A percentile compares a stretch with the other conserved stretches of the same genome.
phyloP scores from a whole-genome alignment of 2,888 invertebrate species.

The Archaeoteleia sp. region DNA sequence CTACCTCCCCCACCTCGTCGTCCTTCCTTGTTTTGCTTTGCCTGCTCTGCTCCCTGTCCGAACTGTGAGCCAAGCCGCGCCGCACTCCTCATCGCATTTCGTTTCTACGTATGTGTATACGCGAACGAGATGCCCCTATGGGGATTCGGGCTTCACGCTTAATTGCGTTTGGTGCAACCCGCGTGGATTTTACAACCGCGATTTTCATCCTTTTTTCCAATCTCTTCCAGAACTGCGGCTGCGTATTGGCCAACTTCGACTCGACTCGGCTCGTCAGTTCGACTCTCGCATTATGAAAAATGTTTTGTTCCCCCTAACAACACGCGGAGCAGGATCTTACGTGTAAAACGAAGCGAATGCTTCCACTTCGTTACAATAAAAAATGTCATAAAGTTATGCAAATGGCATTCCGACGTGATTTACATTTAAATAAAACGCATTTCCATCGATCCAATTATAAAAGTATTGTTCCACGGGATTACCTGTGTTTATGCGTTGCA shows the following conservation, averaged over 20 bases:
- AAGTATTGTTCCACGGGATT: no score
- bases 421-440: slow-evolving; percentile 3
- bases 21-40: slow-evolving; percentile 36
- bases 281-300: slow-evolving; percentile 34
- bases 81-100: slow-evolving; percentile 41
- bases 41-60: slow-evolving; percentile 45
- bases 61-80: slow-evolving; percentile 19
- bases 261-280: slow-evolving; percentile 4
- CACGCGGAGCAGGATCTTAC: slow-evolving; percentile 2
- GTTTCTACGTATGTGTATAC: slow-evolving; percentile 54
- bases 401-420: slow-evolving; percentile 38
- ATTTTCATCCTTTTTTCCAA: slow-evolving; percentile 68
- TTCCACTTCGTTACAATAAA: slow-evolving; percentile 41
- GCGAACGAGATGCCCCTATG: slow-evolving; percentile 64
- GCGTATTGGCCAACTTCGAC: slow-evolving; percentile 30
- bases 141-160: slow-evolving; percentile 70
- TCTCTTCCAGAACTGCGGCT: slow-evolving; percentile 36
- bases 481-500: no score
- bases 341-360: slow-evolving; percentile 35
- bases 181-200: slow-evolving; percentile 70
- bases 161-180: slow-evolving; percentile 72
- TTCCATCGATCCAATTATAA: no score
- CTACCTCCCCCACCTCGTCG: slow-evolving; percentile 23
- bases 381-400: slow-evolving; percentile 44
- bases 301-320: slow-evolving; percentile 29